Evolutionary conservation across 2,113 vertebrate species (phyloP), one percentile per base, ranked within the genome.

Genomic region (Alligator mississippiensis): DNA sequence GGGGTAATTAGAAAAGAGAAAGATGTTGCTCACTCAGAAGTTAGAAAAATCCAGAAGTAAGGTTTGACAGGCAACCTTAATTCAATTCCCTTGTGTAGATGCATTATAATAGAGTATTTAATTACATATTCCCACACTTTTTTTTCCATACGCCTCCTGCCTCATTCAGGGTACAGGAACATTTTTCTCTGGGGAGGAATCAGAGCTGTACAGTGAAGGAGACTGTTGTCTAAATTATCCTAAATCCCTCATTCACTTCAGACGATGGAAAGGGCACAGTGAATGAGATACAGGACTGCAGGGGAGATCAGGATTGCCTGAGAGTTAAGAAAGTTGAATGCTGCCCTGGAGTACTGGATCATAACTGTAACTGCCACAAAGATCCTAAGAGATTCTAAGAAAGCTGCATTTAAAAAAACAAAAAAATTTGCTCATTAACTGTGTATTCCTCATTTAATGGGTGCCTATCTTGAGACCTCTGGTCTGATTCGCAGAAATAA

Each of bases 141-240:
- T 79, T 89, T 77, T 30, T 16, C 78, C 82, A 80, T 7, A 18
- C 7, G 47, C 59, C 79, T 79, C 47, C 91, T 82, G 79, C 27
- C 84, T 55, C 62, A 58, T 55, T 34, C 68, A 47, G 47, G 72
- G 54, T 87, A 79, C 89, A 77, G 27, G 92, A 81, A n/a, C 47
- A 77, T 24, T 91, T 85, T 85, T 70, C 90, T 30, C 72, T 2
- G 14, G 0, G 0, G 81, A 83, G 77, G 78, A 78, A 79, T 3
- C 1, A 0, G 27, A 84, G n/a, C 3, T 0, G 1, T 12, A 60
- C 21, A 55, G 27, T 1, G 9, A 59, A 1, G 21, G 19, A 61
- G 21, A 3, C 22, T 30, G n/a, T 38, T 38, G 47, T 47, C 47
- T 47, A 47, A 47, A 47, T 47, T 47, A 47, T 47, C 47, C 47